phyloP scores from a whole-genome alignment of 2,888 invertebrate species.

The Eulithis prunata region DNA sequence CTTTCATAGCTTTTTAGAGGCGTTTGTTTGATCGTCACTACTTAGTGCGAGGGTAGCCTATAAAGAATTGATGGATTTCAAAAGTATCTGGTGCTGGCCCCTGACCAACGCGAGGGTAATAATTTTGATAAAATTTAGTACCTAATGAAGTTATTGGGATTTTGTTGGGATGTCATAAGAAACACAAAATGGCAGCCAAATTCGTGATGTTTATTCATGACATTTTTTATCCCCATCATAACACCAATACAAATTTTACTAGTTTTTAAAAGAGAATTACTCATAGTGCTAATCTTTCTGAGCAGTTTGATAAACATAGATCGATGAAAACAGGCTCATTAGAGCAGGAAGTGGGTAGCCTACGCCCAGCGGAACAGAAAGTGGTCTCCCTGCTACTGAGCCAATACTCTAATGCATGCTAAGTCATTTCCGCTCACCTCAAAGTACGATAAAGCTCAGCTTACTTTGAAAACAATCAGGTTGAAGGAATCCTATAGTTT shows the following conservation, averaged over 20 bases:
- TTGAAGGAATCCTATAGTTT: background rate
- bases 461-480: conserved; percentile 21
- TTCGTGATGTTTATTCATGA: too few species aligned
- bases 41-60: too few species aligned
- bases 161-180: too few species aligned
- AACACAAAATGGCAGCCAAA: too few species aligned
- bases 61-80: too few species aligned
- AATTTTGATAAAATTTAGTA: too few species aligned
- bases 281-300: background rate
- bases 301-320: conserved; percentile 17
- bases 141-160: too few species aligned
- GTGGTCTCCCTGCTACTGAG: conserved; percentile 24
- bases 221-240: background rate
- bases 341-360: conserved; percentile 25
- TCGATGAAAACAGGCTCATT: conserved; percentile 14
- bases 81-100: too few species aligned
- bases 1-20: too few species aligned
- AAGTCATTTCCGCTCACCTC: conserved; percentile 31
- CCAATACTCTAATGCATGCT: conserved; percentile 35
- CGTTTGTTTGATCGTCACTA: too few species aligned
- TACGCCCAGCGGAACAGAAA: conserved; percentile 36
- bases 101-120: too few species aligned
- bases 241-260: background rate
- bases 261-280: background rate
- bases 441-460: conserved; percentile 15